Conservation (phyloP, 2,888 invertebrate genomes). For the Drosophila lacicola region DNA sequence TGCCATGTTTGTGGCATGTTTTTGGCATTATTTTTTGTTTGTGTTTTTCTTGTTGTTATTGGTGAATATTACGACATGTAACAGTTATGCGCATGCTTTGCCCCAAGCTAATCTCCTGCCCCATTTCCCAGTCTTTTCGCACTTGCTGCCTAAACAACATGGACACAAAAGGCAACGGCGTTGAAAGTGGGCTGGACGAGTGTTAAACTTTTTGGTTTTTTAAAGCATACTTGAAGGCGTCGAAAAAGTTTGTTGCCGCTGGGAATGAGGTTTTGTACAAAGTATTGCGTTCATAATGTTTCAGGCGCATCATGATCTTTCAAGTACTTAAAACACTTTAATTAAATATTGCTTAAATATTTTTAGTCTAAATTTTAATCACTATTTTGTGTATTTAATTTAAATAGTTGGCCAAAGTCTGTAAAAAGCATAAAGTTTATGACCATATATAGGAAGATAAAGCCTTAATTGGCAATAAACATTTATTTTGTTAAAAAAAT, state of each 20-base stretch:
- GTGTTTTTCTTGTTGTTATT: slow-evolving; percentile 49
- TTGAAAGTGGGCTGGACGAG: slow-evolving; percentile 40
- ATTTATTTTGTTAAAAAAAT: too few species aligned
- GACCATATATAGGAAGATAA: too few species aligned
- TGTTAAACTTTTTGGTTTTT: slow-evolving; percentile 44
- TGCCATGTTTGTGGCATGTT: slow-evolving; percentile 73
- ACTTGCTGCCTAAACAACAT: slow-evolving; percentile 43
- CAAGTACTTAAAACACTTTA: neutral
- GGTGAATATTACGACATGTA: slow-evolving; percentile 71
- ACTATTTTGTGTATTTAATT: too few species aligned
- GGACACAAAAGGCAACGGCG: slow-evolving; percentile 34
- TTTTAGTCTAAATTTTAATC: too few species aligned
- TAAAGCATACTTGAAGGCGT: slow-evolving; percentile 45
- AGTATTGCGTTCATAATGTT: slow-evolving; percentile 3
- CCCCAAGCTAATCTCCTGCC: slow-evolving; percentile 26
- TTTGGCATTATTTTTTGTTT: slow-evolving; percentile 37
- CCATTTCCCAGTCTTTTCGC: slow-evolving; percentile 37
- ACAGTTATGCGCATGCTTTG: slow-evolving; percentile 63
- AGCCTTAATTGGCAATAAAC: too few species aligned
- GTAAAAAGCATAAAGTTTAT: too few species aligned
- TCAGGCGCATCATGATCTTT: slow-evolving; percentile 1
- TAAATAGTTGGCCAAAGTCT: too few species aligned
- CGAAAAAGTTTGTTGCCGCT: slow-evolving; percentile 37
- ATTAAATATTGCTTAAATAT: too few species aligned
- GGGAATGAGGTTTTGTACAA: slow-evolving; percentile 3